A percentile compares a stretch with the other conserved stretches of the same genome.
These are phyloP conservation scores for Erethizon dorsatum DNA, from an alignment of 2,797 vertebrate species.

Conservation along the genomic window DNA sequence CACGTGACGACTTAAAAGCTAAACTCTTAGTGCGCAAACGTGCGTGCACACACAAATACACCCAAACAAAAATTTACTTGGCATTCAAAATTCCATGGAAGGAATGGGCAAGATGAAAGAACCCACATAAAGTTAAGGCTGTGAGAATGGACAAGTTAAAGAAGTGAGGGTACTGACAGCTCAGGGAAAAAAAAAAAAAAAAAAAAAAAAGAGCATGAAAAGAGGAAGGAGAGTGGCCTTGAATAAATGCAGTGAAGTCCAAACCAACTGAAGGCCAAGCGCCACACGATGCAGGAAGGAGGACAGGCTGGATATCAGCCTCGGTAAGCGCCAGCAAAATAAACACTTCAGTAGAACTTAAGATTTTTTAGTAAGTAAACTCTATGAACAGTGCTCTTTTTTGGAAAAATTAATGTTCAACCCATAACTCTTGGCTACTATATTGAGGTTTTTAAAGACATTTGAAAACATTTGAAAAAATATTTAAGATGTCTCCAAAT, in stretches of 20 bases:
- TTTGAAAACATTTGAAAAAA: not conserved
- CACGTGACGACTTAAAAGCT: not conserved
- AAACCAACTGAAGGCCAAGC: slow-evolving; percentile 15
- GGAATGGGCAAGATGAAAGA: not conserved
- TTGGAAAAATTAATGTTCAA: not conserved
- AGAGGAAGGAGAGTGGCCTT: not conserved
- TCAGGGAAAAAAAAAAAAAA: not conserved
- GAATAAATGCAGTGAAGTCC: not conserved
- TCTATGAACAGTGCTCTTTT: not conserved
- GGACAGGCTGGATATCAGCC: not conserved
- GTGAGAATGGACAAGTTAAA: not conserved
- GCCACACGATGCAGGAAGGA: not conserved
- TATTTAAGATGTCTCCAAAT: not conserved
- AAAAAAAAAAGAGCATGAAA: not conserved
- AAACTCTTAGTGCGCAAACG: not conserved
- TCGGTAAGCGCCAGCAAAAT: not conserved
- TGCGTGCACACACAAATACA: not conserved
- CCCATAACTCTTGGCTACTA: not conserved
- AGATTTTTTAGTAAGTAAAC: not conserved
- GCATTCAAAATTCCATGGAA: slow-evolving; percentile 4
- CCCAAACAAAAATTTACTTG: not conserved
- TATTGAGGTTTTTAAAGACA: not conserved
- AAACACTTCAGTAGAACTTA: not conserved
- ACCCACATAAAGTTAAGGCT: not conserved
- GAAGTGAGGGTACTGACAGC: not conserved